phyloP scores from a whole-genome alignment of 2,797 vertebrate genomes.

The Threskiornis aethiopicus region DNA sequence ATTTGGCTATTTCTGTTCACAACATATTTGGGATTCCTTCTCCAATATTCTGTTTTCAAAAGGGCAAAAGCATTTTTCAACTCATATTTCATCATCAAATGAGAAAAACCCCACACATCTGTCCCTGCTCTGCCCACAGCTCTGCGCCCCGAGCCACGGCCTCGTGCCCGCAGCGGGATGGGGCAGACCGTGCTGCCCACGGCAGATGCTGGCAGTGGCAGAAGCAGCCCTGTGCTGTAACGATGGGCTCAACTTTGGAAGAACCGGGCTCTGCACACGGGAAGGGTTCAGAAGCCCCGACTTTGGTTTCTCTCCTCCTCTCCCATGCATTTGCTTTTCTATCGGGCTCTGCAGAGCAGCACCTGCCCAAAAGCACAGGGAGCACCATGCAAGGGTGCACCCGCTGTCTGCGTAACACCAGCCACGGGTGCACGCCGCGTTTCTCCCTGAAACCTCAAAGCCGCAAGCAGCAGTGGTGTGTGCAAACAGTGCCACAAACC shows the following conservation, averaged over 20 bases:
- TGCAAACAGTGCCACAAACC: background rate
- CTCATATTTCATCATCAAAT: background rate
- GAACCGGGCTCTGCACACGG: rapidly evolving
- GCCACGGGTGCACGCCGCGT: rapidly evolving
- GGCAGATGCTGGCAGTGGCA: background rate
- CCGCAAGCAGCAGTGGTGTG: background rate
- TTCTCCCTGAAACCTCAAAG: background rate
- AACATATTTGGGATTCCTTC: background rate
- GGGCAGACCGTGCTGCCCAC: rapidly evolving
- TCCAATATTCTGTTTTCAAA: background rate
- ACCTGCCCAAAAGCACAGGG: background rate
- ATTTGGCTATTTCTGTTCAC: background rate
- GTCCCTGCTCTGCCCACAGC: background rate
- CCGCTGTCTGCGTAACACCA: rapidly evolving
- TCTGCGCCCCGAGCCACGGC: background rate
- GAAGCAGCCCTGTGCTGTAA: background rate
- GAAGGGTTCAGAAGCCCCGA: background rate
- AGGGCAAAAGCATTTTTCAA: background rate
- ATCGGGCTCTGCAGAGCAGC: background rate
- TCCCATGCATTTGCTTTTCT: rapidly evolving
- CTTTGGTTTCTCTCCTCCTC: background rate
- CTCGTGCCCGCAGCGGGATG: rapidly evolving
- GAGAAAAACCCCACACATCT: background rate
- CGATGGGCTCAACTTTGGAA: background rate
- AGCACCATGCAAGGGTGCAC: background rate